These are phyloP conservation scores for Lamellibrachia luymesi DNA, from an alignment of 1,140 invertebrate species.

Conservation along the genomic window DNA sequence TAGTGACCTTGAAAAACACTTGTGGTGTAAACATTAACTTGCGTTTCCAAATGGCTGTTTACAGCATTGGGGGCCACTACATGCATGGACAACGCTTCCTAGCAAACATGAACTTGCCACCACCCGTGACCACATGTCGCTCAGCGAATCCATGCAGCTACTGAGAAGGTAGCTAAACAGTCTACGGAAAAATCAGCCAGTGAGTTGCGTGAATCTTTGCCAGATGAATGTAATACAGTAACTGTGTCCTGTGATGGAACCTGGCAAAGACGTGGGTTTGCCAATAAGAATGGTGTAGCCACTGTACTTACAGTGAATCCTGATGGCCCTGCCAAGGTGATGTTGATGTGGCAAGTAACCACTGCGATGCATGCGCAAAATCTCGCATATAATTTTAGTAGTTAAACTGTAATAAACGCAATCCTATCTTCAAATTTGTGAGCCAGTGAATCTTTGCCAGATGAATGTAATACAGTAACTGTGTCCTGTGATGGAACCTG, in stretches of 20 bases:
- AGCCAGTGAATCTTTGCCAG: not conserved
- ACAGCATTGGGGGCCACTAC: not conserved
- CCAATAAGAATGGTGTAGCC: slow-evolving; percentile 7
- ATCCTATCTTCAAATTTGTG: too few species aligned
- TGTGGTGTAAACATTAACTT: not conserved
- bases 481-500: not conserved
- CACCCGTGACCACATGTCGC: not conserved
- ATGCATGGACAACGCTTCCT: not conserved
- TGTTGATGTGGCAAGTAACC: not conserved
- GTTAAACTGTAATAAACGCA: too few species aligned
- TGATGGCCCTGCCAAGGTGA: not conserved
- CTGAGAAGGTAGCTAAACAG: not conserved
- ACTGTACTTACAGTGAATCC: slow-evolving; percentile 9
- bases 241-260: not conserved
- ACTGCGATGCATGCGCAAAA: slow-evolving; percentile 9
- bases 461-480: not conserved
- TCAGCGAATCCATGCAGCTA: not conserved
- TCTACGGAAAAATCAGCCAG: not conserved
- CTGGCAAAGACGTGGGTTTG: not conserved
- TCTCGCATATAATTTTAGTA: too few species aligned
- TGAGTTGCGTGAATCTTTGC: not conserved
- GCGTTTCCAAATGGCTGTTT: not conserved
- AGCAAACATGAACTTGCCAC: not conserved
- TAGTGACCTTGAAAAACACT: not conserved
- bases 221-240: not conserved